A percentile compares a stretch with the other conserved stretches of the same genome.
Evolutionary conservation across 30 jellyfish, hydroid and myxozoan species (phyloP).

Genomic region (Chrysaora quinquecirrha): DNA sequence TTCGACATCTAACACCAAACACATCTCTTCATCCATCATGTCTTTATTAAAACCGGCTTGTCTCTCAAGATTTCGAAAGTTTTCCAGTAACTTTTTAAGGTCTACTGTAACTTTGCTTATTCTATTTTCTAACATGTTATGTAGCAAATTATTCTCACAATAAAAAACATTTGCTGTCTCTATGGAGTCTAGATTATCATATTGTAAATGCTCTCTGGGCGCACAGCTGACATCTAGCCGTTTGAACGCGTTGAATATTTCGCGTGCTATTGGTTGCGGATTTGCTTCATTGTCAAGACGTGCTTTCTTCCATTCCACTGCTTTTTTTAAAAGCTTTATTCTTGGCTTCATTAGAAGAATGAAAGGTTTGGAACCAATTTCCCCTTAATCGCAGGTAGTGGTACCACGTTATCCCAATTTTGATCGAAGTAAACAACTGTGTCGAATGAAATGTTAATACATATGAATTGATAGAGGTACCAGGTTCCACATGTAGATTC

Average conservation of each 20-base stretch:
- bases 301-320: not conserved
- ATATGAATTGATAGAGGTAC: no score
- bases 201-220: slow-evolving; percentile 44
- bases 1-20: not conserved
- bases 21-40: not conserved
- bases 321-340: slow-evolving; percentile 2
- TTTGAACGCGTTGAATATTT: not conserved
- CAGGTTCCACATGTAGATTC: no score
- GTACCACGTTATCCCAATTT: no score
- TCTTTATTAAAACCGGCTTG: not conserved
- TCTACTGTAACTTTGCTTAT: slow-evolving; percentile 3
- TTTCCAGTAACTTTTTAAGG: slow-evolving; percentile 12
- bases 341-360: slow-evolving; percentile 39
- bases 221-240: slow-evolving; percentile 40
- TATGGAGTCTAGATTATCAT: not conserved
- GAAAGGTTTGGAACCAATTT: no score
- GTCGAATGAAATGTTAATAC: no score
- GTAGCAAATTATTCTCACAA: not conserved
- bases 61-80: not conserved
- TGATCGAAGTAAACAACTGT: no score
- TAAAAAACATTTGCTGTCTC: not conserved
- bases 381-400: no score
- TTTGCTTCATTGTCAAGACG: not conserved
- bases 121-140: slow-evolving; percentile 3
- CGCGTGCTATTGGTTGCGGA: no score